These are phyloP conservation scores for Tokudaia tokunoshimensis DNA, from an alignment of 2,797 vertebrate genomes.

Conservation along the genomic window DNA sequence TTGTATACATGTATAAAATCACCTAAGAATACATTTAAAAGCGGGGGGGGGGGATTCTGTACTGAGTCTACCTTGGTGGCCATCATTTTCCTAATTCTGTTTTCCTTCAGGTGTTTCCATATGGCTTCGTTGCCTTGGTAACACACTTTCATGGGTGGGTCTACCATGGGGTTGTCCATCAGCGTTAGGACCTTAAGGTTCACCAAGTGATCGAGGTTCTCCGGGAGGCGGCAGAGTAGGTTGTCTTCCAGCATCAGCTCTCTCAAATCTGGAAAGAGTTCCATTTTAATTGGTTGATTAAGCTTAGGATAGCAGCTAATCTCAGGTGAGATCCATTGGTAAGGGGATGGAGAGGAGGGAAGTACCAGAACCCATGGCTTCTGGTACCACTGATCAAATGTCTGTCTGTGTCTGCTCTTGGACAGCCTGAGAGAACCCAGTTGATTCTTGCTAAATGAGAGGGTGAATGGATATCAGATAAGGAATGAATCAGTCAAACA, in stretches of 20 bases:
- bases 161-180: constrained; percentile 83
- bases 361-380: neutral
- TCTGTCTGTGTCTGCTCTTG: neutral
- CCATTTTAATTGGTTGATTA: neutral
- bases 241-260: constrained; percentile 86
- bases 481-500: neutral
- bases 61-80: constrained; percentile 82
- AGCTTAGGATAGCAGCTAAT: neutral
- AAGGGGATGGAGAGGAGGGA: neutral
- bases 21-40: neutral
- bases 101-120: constrained; percentile 77
- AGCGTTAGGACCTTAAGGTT: constrained; percentile 82
- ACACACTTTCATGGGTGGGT: constrained; percentile 76
- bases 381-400: neutral
- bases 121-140: constrained; percentile 76
- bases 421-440: neutral
- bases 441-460: neutral
- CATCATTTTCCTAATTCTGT: constrained; percentile 2
- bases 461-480: neutral
- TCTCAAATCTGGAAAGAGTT: constrained; percentile 81
- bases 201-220: constrained; percentile 81
- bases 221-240: constrained; percentile 79
- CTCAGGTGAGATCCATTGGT: neutral
- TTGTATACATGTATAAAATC: neutral
- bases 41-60: neutral